Conservation (phyloP, 2,113 vertebrate genomes). For the Synodontis membranacea region DNA sequence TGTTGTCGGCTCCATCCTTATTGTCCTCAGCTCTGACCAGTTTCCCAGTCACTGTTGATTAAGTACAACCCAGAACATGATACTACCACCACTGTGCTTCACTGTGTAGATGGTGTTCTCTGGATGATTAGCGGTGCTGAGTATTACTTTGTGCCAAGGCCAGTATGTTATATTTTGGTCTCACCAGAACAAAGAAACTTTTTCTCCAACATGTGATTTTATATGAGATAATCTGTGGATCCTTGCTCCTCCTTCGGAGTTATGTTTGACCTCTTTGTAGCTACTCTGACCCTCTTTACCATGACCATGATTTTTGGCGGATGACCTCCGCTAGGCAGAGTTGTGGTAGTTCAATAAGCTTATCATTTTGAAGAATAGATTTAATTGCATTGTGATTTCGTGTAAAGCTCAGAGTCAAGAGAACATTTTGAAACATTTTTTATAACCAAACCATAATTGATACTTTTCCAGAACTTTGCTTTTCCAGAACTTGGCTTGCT, state of each 20-base stretch:
- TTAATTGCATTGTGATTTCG: neutral
- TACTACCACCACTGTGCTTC: neutral
- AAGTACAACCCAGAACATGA: neutral
- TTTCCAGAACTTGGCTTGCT: neutral
- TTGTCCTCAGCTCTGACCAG: neutral
- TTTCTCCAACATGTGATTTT: neutral
- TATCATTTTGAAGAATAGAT: neutral
- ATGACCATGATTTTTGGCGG: neutral
- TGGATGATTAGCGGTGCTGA: neutral
- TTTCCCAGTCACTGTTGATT: neutral
- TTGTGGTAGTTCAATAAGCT: neutral
- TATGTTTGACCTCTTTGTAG: neutral
- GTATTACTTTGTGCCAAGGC: neutral
- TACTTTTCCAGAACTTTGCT: neutral
- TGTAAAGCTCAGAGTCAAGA: too few relatives aligned
- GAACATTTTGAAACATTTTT: neutral
- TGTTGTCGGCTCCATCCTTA: neutral
- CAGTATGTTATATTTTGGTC: neutral
- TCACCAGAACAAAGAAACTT: neutral
- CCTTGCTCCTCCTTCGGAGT: neutral
- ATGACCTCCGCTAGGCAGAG: neutral
- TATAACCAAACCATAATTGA: neutral
- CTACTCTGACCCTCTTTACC: neutral
- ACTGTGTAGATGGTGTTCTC: neutral
- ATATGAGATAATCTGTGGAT: neutral